Conservation (phyloP, 2,113 vertebrate species). For the Cryptotis parvus region DNA sequence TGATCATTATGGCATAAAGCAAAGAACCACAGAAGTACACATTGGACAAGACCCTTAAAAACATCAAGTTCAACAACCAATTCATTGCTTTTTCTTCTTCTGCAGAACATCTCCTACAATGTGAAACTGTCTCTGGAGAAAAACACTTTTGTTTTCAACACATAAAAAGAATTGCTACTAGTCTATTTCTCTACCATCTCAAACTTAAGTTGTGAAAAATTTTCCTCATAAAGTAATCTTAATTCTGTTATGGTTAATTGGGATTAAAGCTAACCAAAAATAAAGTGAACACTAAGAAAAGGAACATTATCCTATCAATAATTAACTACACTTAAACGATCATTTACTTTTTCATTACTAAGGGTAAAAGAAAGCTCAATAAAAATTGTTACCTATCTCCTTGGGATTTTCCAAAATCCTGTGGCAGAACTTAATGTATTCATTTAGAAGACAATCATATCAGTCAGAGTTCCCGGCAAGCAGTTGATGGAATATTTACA, state of each 20-base stretch:
- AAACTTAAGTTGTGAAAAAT: constrained; percentile 15
- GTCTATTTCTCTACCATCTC: constrained; percentile 15
- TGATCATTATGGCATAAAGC: background rate
- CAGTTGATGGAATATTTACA: background rate
- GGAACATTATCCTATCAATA: constrained; percentile 52
- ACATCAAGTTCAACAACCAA: background rate
- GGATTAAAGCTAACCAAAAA: constrained; percentile 36
- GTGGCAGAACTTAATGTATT: background rate
- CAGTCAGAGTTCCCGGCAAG: constrained; percentile 5
- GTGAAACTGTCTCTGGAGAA: background rate
- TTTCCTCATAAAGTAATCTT: constrained; percentile 60
- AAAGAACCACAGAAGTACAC: background rate
- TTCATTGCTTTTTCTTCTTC: constrained; percentile 31
- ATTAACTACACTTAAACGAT: constrained; percentile 54
- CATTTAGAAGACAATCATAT: constrained; percentile 21
- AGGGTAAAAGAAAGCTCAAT: constrained; percentile 40
- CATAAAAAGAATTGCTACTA: background rate
- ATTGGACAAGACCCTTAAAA: constrained; percentile 33
- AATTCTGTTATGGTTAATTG: constrained; percentile 59
- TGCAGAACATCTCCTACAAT: background rate
- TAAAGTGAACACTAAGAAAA: background rate
- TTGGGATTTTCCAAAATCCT: constrained; percentile 52
- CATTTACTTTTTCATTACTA: constrained; percentile 55
- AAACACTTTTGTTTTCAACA: constrained; percentile 5
- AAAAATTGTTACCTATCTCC: constrained; percentile 32